Conservation (phyloP, 1,140 invertebrate species). For the Tetraneura akinire region DNA sequence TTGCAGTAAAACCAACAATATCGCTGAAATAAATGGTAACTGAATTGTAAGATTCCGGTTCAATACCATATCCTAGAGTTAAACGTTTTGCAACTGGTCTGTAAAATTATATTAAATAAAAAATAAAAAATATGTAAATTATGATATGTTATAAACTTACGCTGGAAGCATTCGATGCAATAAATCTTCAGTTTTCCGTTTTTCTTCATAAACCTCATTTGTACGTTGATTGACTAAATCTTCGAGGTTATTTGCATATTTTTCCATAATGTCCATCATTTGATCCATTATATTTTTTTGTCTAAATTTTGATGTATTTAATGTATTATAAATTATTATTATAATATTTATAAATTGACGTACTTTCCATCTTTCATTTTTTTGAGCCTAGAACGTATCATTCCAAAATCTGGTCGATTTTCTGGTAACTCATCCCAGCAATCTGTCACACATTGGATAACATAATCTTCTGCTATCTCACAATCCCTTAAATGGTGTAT, state of each 20-base stretch:
- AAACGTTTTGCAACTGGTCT: conserved; percentile 82
- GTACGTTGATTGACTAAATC: conserved; percentile 89
- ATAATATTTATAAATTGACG: too few species aligned
- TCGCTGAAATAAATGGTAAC: conserved; percentile 98
- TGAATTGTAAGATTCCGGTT: conserved; percentile 91
- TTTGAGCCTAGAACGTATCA: conserved; percentile 76
- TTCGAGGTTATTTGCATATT: conserved; percentile 91
- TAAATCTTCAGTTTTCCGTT: conserved; percentile 90
- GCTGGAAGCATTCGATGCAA: conserved; percentile 91
- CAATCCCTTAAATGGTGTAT: conserved; percentile 68
- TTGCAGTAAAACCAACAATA: conserved; percentile 96
- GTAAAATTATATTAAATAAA: conserved; percentile 55
- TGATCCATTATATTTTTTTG: conserved; percentile 92
- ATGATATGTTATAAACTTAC: conserved; percentile 61
- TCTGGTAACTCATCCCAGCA: conserved; percentile 86
- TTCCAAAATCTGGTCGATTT: conserved; percentile 77
- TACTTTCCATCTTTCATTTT: conserved; percentile 83
- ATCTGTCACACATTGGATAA: conserved; percentile 76
- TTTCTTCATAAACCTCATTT: conserved; percentile 83
- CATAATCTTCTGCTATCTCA: conserved; percentile 69
- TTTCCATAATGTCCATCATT: conserved; percentile 96
- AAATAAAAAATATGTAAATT: background rate
- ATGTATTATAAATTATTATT: background rate
- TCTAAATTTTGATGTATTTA: conserved; percentile 59
- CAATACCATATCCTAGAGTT: conserved; percentile 84